Percentiles rank a stretch among this genome's conserved stretches.
These are phyloP conservation scores for Malurus elegans DNA, from an alignment of 2,113 vertebrate species.

Conservation along the genomic window DNA sequence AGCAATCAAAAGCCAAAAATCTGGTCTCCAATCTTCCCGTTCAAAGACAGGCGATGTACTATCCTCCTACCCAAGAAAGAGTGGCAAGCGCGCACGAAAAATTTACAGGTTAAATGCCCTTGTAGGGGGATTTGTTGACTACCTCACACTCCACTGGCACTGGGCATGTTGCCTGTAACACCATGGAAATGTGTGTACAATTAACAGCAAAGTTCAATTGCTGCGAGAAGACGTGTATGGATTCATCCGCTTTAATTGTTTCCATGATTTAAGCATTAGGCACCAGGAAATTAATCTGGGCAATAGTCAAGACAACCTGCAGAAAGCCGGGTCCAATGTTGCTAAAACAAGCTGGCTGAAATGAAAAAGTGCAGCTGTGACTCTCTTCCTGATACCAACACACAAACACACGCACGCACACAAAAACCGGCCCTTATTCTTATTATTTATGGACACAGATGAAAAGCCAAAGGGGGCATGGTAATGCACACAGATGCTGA, in stretches of 20 bases:
- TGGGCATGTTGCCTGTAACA: neutral
- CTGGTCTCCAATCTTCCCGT: neutral
- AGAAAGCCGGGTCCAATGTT: slow-evolving; percentile 17
- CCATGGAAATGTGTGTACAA: neutral
- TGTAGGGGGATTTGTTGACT: neutral
- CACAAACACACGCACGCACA: neutral
- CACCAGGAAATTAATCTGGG: slow-evolving; percentile 41
- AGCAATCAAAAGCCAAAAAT: neutral
- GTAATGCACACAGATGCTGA: slow-evolving; percentile 72
- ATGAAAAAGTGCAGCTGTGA: slow-evolving; percentile 34
- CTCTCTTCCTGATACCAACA: neutral
- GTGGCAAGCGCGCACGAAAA: neutral
- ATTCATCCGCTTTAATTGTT: neutral
- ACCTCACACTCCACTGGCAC: neutral
- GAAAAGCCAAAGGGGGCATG: slow-evolving; percentile 63
- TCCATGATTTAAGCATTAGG: slow-evolving; percentile 12
- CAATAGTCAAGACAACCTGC: slow-evolving; percentile 30
- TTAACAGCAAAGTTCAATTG: neutral
- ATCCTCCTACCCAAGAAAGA: neutral
- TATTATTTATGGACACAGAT: slow-evolving; percentile 67
- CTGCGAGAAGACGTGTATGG: neutral
- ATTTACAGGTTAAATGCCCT: neutral
- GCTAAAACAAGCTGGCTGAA: slow-evolving; percentile 38
- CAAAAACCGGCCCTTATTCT: neutral
- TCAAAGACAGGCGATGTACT: neutral